A percentile compares a stretch with the other conserved stretches of the same genome.
phyloP scores from a whole-genome alignment of 2,797 vertebrate species.

The Sternotherus odoratus region DNA sequence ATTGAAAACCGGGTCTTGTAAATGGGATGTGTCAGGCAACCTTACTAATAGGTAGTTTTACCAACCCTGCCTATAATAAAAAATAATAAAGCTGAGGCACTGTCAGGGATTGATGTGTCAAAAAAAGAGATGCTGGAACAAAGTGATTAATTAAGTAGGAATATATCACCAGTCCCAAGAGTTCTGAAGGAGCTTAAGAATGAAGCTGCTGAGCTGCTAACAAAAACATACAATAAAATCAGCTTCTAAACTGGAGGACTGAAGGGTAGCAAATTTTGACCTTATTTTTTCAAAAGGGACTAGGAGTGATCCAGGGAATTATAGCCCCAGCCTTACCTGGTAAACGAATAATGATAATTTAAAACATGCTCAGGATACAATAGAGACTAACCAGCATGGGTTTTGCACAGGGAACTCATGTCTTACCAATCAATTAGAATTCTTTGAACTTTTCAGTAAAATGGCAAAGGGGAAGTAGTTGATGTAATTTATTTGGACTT shows the following conservation, averaged over 20 bases:
- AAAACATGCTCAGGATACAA: slow-evolving; percentile 1
- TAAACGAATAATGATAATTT: slow-evolving; percentile 51
- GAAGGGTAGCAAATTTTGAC: not conserved
- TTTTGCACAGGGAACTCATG: slow-evolving; percentile 14
- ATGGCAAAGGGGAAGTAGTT: slow-evolving; percentile 25
- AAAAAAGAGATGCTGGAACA: slow-evolving; percentile 34
- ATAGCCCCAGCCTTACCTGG: slow-evolving; percentile 36
- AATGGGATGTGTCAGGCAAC: slow-evolving; percentile 26
- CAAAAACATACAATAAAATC: slow-evolving; percentile 34
- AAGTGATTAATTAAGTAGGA: slow-evolving; percentile 26
- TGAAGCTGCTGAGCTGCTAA: not conserved
- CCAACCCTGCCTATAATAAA: not conserved
- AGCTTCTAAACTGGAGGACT: not conserved
- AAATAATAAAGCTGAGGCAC: slow-evolving; percentile 11
- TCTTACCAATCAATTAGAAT: slow-evolving; percentile 6
- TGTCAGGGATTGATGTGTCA: slow-evolving; percentile 5
- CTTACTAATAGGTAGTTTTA: slow-evolving; percentile 34
- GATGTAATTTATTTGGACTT: slow-evolving; percentile 16
- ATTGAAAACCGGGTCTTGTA: slow-evolving; percentile 19
- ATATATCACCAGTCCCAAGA: slow-evolving; percentile 40
- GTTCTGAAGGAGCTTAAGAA: not conserved
- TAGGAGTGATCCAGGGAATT: not conserved
- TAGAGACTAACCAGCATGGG: slow-evolving; percentile 29
- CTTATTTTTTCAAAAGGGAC: slow-evolving; percentile 11
- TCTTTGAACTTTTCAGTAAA: slow-evolving; percentile 1